A percentile compares a stretch with the other conserved stretches of the same genome.
Conservation (phyloP, 1,140 invertebrate species). For the Heliothis subflexa region DNA sequence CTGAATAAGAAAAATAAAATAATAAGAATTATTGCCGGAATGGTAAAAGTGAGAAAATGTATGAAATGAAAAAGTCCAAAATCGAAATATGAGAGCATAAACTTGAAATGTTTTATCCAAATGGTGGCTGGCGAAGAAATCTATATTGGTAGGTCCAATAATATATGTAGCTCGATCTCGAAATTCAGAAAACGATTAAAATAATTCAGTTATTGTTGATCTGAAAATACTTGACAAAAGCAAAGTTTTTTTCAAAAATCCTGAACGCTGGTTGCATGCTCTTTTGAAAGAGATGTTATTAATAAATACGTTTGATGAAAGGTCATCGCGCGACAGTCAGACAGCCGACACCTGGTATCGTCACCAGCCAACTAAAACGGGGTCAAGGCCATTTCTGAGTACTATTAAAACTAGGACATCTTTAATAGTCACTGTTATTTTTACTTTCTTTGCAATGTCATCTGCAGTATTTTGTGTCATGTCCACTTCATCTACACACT, state of each 20-base stretch:
- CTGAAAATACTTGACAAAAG: neutral
- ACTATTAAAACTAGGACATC: conserved; percentile 64
- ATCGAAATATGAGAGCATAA: no score
- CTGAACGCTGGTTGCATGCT: neutral
- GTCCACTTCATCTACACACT: neutral
- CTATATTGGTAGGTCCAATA: no score
- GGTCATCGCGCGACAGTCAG: conserved; percentile 54
- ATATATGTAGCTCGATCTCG: no score
- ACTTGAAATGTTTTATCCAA: no score
- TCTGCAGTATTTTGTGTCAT: neutral
- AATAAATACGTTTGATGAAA: conserved; percentile 52
- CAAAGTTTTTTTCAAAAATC: neutral
- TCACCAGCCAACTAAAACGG: conserved; percentile 65
- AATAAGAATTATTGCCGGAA: neutral
- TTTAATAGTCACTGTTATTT: conserved; percentile 48
- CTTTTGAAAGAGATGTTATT: conserved; percentile 49
- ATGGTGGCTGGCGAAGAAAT: no score
- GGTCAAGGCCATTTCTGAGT: conserved; percentile 74
- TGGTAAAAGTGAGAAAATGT: no score
- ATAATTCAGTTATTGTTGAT: neutral
- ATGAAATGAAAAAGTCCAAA: no score
- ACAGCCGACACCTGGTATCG: conserved; percentile 56
- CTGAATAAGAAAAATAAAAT: conserved; percentile 85
- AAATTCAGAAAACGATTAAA: no score
- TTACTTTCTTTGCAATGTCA: conserved; percentile 46